A percentile compares a stretch with the other conserved stretches of the same genome.
These are phyloP conservation scores for Stramonita haemastoma DNA, from an alignment of 2,888 invertebrate species.

Conservation along the genomic window DNA sequence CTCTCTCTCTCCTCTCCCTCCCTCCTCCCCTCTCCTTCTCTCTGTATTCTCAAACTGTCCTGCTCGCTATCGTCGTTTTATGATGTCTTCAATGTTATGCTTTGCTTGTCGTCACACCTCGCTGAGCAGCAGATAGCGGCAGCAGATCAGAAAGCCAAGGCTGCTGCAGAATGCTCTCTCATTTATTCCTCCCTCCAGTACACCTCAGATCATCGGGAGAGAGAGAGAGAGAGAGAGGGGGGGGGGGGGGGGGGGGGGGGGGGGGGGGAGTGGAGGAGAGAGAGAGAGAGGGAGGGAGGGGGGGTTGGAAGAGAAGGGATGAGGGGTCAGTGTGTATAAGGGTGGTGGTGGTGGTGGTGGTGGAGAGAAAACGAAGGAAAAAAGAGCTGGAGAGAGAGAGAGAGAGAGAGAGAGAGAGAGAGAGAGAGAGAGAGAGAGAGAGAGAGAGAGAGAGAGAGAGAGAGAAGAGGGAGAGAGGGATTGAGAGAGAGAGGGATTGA, in stretches of 20 bases:
- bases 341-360: background rate
- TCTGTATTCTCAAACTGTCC: background rate
- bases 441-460: background rate
- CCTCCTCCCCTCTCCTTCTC: too few relatives aligned
- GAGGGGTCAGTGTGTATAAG: background rate
- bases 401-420: background rate
- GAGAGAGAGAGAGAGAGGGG: background rate
- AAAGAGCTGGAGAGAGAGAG: background rate
- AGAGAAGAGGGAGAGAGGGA: background rate
- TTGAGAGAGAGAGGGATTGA: background rate
- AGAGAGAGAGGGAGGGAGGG: background rate
- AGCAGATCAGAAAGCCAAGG: background rate
- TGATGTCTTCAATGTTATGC: constrained; percentile 17
- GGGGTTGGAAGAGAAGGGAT: background rate
- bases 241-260: background rate
- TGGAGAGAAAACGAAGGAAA: background rate
- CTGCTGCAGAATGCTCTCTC: background rate
- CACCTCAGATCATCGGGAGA: background rate
- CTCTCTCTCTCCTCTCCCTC: too few relatives aligned
- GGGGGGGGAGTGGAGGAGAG: background rate
- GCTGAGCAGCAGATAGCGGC: background rate
- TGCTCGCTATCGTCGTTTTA: constrained; percentile 6
- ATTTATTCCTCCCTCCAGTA: background rate
- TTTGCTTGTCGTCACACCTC: background rate
- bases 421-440: background rate